A percentile compares a stretch with the other conserved stretches of the same genome.
Conservation (phyloP, 1,140 invertebrate genomes). For the Homarus americanus region DNA sequence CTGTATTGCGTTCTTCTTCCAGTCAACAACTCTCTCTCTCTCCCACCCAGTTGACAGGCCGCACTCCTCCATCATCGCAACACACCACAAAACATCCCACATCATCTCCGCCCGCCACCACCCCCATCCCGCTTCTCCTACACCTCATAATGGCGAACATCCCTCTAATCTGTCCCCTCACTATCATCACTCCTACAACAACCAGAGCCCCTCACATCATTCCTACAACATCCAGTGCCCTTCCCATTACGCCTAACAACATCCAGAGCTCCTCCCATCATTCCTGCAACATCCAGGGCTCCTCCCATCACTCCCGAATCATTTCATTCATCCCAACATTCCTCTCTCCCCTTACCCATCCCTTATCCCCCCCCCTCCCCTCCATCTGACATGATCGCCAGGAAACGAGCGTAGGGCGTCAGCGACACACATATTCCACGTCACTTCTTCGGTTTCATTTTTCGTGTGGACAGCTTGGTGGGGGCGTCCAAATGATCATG, state of each 20-base stretch:
- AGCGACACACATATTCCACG: conserved; percentile 58
- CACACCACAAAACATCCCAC: not conserved
- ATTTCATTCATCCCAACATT: not conserved
- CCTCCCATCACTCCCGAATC: not conserved
- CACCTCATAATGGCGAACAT: no score
- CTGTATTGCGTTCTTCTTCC: not conserved
- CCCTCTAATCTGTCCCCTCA: not conserved
- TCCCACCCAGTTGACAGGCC: not conserved
- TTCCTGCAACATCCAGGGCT: no score
- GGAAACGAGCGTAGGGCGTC: conserved; percentile 50
- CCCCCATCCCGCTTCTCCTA: no score
- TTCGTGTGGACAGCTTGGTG: conserved; percentile 11
- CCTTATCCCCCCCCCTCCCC: not conserved
- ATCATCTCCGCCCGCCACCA: no score
- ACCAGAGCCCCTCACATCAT: not conserved
- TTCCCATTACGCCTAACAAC: no score
- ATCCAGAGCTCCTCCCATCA: not conserved
- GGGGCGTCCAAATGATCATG: conserved; percentile 51
- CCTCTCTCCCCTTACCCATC: not conserved
- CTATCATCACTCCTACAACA: not conserved
- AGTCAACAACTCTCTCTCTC: not conserved
- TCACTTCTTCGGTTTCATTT: conserved; percentile 49
- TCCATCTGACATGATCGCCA: conserved; percentile 34
- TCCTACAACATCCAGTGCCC: not conserved
- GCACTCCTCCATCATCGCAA: not conserved